Base-by-base conservation (phyloP, 2,797 vertebrate species). In the Girardinus metallicus region DNA sequence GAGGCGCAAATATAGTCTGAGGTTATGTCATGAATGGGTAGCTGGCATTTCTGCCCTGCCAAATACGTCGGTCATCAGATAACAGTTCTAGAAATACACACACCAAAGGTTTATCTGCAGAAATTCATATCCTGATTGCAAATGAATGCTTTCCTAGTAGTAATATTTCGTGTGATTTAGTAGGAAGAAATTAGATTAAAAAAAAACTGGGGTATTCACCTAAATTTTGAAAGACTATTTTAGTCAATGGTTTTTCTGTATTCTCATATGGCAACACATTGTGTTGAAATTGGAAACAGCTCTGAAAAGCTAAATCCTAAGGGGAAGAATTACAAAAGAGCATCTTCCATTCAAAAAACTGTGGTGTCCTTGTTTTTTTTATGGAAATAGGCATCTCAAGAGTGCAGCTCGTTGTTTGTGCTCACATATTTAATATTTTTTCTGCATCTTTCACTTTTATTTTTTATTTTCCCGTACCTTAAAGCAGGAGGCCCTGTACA, bases 401-500 rank as follows among this genome's bases (percentile, higher is more conserved):
- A 79, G 39, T 13, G 60, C 36, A 53, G 36, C 34, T 53, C 29
- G 26, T 78, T 70, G 26, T 46, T 66, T 39, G 64, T 39, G 8
- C 3, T 2, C 26, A 75, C n/a, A 62, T 29, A 47, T 15, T 18
- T 36, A 39, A 23, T 66, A 23, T 3, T 66, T 31, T 68, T 64
- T 47, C 49, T 81, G 34, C 64, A 16, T 81, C 7, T 73, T 1
- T 62, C 44, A 76, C 8, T 72, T 7, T 34, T 21, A 21, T 53
- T 36, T 29, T 41, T 39, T n/a, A 10, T 49, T 34, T 13, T n/a
- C 18, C 12, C 18, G 31, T 78, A 99, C 98, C 97, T 99, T 99
- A 93, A 99, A 99, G 95, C 97, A 99, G 55, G 98, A 98, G 75
- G 98, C 98, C 87, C 98, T 95, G 95, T 99, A 99, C 84, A 99